Percentiles rank a stretch among this genome's conserved stretches.
These are phyloP conservation scores for Rhinella marina DNA, from an alignment of 2,797 vertebrate species.

Conservation along the genomic window DNA sequence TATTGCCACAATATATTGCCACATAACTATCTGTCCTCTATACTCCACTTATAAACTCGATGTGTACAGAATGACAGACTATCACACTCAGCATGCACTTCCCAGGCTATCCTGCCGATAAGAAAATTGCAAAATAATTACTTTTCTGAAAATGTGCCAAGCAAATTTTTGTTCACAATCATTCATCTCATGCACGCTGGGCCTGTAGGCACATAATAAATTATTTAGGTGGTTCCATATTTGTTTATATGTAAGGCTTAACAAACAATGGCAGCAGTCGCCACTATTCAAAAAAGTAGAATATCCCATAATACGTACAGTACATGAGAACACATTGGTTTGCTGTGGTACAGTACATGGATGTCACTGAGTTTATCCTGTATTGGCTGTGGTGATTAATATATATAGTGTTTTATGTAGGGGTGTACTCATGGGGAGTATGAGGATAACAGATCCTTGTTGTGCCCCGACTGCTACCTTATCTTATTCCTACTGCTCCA, in stretches of 20 bases:
- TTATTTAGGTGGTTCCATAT: neutral
- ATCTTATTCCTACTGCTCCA: too few species aligned
- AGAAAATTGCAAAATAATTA: slow-evolving; percentile 23
- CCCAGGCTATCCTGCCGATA: neutral
- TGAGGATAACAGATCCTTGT: too few species aligned
- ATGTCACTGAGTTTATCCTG: too few species aligned
- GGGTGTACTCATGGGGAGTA: too few species aligned
- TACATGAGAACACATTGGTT: neutral
- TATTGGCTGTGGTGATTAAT: too few species aligned
- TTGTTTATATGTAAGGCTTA: neutral
- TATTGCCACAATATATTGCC: neutral
- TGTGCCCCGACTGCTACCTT: too few species aligned
- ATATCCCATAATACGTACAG: neutral
- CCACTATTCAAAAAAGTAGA: neutral
- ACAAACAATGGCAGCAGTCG: neutral
- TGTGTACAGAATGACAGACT: neutral
- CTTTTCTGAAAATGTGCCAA: neutral
- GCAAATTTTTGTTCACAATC: neutral
- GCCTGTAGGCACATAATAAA: neutral
- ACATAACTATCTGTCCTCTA: neutral
- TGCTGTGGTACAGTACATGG: too few species aligned
- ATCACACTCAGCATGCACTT: neutral
- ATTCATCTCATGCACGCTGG: neutral
- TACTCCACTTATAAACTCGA: neutral
- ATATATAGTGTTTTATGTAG: too few species aligned